Percentiles rank a stretch among this genome's conserved stretches.
Evolutionary conservation across 2,888 invertebrate genomes (phyloP).

Genomic region (Odontomyia ornata): DNA sequence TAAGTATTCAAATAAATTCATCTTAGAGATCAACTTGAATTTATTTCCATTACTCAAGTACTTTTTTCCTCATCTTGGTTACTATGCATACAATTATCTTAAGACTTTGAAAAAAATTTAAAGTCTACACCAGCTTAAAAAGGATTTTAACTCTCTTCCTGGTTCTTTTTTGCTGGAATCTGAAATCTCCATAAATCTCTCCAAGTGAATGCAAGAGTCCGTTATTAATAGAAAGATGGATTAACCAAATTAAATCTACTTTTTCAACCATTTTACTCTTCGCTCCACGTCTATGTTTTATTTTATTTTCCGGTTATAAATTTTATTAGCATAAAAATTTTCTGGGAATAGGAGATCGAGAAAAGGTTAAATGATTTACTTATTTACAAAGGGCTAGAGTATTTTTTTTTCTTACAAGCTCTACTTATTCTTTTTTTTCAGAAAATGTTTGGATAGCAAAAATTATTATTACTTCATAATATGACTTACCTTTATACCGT

Average conservation of each 20-base stretch:
- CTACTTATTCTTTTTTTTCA: neutral
- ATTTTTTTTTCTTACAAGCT: neutral
- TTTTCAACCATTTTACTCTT: neutral
- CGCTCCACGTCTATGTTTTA: neutral
- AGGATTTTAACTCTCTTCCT: no score
- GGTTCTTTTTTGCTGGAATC: neutral
- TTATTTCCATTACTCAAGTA: no score
- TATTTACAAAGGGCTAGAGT: neutral
- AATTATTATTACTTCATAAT: conserved; percentile 5
- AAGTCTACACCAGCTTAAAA: no score
- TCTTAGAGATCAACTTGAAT: no score
- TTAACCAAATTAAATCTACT: conserved; percentile 25
- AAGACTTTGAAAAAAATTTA: no score
- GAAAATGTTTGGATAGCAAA: neutral
- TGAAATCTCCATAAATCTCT: neutral
- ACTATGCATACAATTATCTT: no score
- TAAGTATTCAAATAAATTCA: no score
- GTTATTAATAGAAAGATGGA: conserved; percentile 35
- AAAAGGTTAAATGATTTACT: no score
- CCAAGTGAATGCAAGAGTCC: conserved; percentile 12
- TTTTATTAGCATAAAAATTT: conserved; percentile 20
- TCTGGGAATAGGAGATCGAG: neutral
- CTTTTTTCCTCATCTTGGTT: no score
- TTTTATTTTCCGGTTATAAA: neutral
- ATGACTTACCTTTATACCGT: conserved; percentile 61